Evolutionary conservation across 2,113 vertebrate genomes (phyloP), one percentile per base, ranked within the genome.

Genomic region (Phalacrocorax carbo): DNA sequence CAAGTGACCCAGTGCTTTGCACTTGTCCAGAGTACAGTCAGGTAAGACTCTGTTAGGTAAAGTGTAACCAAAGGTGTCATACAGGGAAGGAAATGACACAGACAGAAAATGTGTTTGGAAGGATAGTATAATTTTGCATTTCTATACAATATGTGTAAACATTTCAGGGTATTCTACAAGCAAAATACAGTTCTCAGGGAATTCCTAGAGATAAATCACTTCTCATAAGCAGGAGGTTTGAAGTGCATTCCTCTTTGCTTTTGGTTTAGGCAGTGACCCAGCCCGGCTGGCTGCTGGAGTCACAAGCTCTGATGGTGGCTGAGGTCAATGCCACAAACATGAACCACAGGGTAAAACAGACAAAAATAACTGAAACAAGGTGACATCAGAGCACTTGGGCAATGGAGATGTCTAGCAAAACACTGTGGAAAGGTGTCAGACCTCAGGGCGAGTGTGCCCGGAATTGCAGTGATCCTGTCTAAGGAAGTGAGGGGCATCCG

Each of bases 101-200:
- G 20, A 62, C 34, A 91, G 66, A 86, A 94, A 91, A 89, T 6
- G 26, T 25, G 25, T 82, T 97, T 96, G 87, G 72, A 97, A 97
- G 78, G 81, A 92, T n/a, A 95, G 78, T 96, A 87, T 94, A 96
- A 93, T 96, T 93, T 96, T 82, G 34, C 30, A 79, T 88, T 96
- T 96, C 86, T 93, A 58, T 86, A 93, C 75, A 97, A 46, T 57
- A 85, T 26, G 49, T 62, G 57, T 92, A 91, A 94, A 91, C 58
- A 81, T 80, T 71, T 83, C 54, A 62, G 30, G 16, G 17, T 66
- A 76, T 82, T 96, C 94, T 90, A 89, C 30, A 95, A 96, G 80
- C 58, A 90, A 69, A 73, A 65, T 29, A 77, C 55, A 96, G 29
- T 92, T 52, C 69, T 91, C 8, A 7, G 80, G 79, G 61, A 79